Evolutionary conservation across 2,797 vertebrate genomes (phyloP).

Genomic region (Sternotherus odoratus): DNA sequence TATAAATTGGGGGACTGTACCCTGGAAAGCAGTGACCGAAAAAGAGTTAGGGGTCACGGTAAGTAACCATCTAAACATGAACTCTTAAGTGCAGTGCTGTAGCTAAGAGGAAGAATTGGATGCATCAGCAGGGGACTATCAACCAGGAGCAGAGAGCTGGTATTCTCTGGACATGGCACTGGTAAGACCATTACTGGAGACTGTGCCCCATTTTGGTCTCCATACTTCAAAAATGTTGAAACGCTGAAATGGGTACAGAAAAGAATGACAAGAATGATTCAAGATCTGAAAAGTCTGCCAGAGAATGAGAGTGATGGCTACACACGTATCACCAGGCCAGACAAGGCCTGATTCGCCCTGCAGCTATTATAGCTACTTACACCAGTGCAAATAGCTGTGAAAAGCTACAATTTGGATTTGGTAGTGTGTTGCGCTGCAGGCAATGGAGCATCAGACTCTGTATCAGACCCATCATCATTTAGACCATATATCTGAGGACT

Average conservation of each 20-base stretch:
- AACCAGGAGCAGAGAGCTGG: background rate
- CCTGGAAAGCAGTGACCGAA: background rate
- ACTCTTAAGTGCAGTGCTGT: background rate
- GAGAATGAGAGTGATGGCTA: background rate
- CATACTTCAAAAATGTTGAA: background rate
- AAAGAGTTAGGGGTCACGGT: background rate
- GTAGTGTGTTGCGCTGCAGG: background rate
- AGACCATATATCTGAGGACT: too few relatives aligned
- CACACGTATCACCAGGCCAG: fast-evolving
- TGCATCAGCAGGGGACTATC: background rate
- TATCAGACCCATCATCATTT: background rate
- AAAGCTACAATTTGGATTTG: background rate
- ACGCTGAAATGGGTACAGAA: background rate
- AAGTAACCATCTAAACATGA: background rate
- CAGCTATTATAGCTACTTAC: fast-evolving
- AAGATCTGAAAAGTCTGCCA: background rate
- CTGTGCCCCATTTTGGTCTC: background rate
- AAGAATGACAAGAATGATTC: background rate
- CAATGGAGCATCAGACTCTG: background rate
- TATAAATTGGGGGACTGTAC: background rate
- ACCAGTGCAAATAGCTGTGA: background rate
- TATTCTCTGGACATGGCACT: background rate
- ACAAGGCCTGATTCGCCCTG: background rate
- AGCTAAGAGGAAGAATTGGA: background rate
- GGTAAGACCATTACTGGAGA: background rate